A percentile compares a stretch with the other conserved stretches of the same genome.
Evolutionary conservation across 2,888 invertebrate species (phyloP).

Genomic region (Eilema griseolum): DNA sequence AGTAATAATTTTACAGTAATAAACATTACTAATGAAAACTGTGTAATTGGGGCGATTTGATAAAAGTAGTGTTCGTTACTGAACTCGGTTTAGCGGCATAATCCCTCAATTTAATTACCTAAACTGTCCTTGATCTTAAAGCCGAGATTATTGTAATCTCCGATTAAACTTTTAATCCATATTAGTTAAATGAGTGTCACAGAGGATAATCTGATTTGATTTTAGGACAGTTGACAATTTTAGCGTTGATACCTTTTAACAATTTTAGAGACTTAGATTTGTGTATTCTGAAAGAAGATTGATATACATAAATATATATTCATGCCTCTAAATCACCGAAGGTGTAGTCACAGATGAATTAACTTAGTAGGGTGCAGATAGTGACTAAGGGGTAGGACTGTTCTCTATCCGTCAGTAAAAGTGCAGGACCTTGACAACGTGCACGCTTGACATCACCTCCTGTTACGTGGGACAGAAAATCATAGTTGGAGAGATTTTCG

Average conservation of each 20-base stretch:
- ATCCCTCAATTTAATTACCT: conserved; percentile 18
- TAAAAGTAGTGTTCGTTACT: background rate
- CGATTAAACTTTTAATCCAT: conserved; percentile 15
- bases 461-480: no score
- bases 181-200: conserved; percentile 9
- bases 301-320: no score
- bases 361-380: no score
- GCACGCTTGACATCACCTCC: no score
- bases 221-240: conserved; percentile 3
- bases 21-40: background rate
- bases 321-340: no score
- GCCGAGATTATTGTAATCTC: conserved; percentile 13
- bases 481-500: no score
- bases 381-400: no score
- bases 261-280: background rate
- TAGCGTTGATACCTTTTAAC: background rate
- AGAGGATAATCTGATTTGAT: conserved; percentile 5
- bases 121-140: conserved; percentile 7
- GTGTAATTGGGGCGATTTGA: background rate
- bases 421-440: no score
- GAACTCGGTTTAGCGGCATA: conserved; percentile 21
- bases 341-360: no score
- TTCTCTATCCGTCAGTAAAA: no score
- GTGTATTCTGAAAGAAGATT: no score
- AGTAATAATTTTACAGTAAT: background rate